phyloP scores from a whole-genome alignment of 2,797 vertebrate genomes.

The Pelochelys cantorii region DNA sequence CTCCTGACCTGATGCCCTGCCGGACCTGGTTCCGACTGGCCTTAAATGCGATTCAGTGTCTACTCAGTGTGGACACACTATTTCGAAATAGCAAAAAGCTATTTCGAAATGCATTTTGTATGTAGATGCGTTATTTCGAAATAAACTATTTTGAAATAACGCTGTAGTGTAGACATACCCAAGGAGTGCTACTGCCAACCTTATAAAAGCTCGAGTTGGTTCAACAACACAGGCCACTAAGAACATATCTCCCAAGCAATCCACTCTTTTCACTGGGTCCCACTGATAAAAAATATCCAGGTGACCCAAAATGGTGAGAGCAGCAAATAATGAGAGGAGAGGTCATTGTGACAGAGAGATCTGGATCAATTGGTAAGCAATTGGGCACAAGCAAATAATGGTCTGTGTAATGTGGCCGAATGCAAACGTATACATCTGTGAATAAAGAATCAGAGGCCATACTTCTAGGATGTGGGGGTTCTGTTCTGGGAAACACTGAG shows the following conservation, averaged over 20 bases:
- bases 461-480: not conserved
- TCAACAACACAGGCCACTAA: not conserved
- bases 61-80: no score
- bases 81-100: no score
- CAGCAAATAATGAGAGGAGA: not conserved
- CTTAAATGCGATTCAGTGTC: no score
- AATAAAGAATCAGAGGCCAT: not conserved
- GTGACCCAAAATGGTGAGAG: not conserved
- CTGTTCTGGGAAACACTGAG: not conserved
- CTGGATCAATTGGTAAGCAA: not conserved
- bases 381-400: not conserved
- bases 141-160: no score
- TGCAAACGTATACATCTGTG: not conserved
- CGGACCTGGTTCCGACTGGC: no score
- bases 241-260: not conserved
- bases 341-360: not conserved
- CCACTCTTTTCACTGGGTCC: not conserved
- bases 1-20: no score
- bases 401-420: not conserved
- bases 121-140: no score
- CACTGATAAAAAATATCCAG: no score
- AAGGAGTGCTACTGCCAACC: not conserved
- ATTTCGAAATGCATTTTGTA: no score
- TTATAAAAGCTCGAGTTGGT: not conserved
- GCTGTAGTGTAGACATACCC: no score